Conservation (phyloP, 2,888 invertebrate species). For the Cynaeus angustus region DNA sequence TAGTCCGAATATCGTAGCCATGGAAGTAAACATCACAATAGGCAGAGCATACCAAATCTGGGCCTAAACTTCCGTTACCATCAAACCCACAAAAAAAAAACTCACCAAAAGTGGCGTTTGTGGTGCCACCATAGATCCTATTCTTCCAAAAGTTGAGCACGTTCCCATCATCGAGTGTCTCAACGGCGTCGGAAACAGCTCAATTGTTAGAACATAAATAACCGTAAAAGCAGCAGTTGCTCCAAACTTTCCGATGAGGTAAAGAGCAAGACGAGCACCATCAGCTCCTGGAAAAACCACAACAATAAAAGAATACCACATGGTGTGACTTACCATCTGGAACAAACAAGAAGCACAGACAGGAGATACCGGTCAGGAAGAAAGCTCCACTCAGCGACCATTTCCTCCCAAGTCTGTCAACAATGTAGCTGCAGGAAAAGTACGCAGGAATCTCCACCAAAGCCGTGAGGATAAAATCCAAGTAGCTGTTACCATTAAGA, state of each 20-base stretch:
- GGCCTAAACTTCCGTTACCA: slow-evolving; percentile 58
- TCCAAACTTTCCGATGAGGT: slow-evolving; percentile 78
- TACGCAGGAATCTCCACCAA: slow-evolving; percentile 85
- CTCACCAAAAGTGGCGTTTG: slow-evolving; percentile 80
- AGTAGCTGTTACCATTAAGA: slow-evolving; percentile 83
- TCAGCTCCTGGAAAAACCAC: not conserved
- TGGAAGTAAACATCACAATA: slow-evolving; percentile 77
- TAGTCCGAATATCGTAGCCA: slow-evolving; percentile 76
- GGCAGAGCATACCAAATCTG: slow-evolving; percentile 74
- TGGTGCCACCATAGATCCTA: slow-evolving; percentile 79
- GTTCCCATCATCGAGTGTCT: slow-evolving; percentile 78
- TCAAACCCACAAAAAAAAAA: not conserved
- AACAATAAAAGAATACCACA: too few species aligned
- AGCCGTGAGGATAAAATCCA: slow-evolving; percentile 82
- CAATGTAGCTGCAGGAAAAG: slow-evolving; percentile 76
- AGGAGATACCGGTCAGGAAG: slow-evolving; percentile 77
- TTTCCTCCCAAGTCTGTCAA: slow-evolving; percentile 79
- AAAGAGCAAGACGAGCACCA: slow-evolving; percentile 70
- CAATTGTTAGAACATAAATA: slow-evolving; percentile 80
- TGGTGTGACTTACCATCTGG: slow-evolving; percentile 71
- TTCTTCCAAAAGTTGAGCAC: slow-evolving; percentile 79
- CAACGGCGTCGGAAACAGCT: slow-evolving; percentile 79
- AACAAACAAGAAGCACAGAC: slow-evolving; percentile 76
- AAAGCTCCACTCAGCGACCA: slow-evolving; percentile 78
- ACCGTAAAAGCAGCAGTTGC: slow-evolving; percentile 80